These are phyloP conservation scores for Gymnogyps californianus DNA, from an alignment of 2,113 vertebrate genomes.

Conservation along the genomic window DNA sequence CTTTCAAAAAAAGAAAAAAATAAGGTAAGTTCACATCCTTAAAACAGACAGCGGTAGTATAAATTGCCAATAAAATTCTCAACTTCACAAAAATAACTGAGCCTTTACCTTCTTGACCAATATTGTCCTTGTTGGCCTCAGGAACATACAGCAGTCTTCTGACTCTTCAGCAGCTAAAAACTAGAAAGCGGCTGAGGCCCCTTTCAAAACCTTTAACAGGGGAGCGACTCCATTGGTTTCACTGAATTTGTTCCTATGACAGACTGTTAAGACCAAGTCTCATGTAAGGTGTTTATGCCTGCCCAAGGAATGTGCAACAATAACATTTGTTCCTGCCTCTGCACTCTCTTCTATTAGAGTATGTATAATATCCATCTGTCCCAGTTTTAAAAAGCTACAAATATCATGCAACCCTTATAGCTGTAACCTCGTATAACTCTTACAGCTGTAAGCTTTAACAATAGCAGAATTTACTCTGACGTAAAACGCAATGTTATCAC, in stretches of 20 bases:
- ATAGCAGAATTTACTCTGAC: background rate
- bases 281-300: background rate
- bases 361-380: background rate
- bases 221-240: background rate
- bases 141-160: background rate
- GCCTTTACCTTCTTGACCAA: background rate
- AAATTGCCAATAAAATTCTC: background rate
- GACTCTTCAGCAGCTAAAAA: background rate
- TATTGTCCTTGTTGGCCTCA: background rate
- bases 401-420: background rate
- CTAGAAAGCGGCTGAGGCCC: background rate
- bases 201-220: background rate
- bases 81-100: background rate
- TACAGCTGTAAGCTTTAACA: background rate
- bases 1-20: background rate
- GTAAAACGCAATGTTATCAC: background rate
- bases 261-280: background rate
- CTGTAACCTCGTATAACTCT: background rate
- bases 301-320: background rate
- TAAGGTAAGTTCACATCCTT: background rate
- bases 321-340: background rate
- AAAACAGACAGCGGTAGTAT: background rate
- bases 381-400: background rate
- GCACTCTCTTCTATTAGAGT: background rate
- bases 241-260: background rate